These are phyloP conservation scores for Paedocypris micromegethes DNA, from an alignment of 2,797 vertebrate species.

Conservation along the genomic window DNA sequence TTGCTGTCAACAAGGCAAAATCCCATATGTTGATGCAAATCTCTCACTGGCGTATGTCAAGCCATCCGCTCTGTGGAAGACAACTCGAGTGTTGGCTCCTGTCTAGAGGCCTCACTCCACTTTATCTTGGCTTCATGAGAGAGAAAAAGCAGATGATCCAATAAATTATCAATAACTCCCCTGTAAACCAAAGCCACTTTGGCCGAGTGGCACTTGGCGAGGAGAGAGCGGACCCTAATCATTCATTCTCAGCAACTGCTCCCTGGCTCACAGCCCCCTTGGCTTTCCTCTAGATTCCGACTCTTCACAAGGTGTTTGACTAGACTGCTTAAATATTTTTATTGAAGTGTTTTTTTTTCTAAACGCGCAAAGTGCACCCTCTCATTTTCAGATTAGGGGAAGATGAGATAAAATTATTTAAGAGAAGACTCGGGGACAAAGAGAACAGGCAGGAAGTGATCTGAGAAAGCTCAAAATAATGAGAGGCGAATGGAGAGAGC, in stretches of 20 bases:
- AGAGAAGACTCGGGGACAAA: conserved; percentile 14
- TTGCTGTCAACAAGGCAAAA: conserved; percentile 42
- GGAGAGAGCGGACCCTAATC: conserved; percentile 68
- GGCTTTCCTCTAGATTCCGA: conserved; percentile 44
- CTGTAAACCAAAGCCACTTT: conserved; percentile 78
- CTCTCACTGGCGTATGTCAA: conserved; percentile 58
- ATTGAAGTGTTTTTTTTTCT: conserved; percentile 61
- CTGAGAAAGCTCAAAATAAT: not conserved
- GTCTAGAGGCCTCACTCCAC: conserved; percentile 67
- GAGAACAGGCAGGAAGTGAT: not conserved
- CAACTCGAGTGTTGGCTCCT: conserved; percentile 63
- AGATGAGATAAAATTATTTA: conserved; percentile 19
- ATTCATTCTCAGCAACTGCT: conserved; percentile 81
- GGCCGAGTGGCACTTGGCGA: conserved; percentile 66
- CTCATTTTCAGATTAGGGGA: conserved; percentile 17
- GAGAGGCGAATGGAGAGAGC: conserved; percentile 31
- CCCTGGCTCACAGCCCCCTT: conserved; percentile 66
- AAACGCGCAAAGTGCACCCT: conserved; percentile 34
- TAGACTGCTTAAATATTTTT: conserved; percentile 83
- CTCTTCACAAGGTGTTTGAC: conserved; percentile 78
- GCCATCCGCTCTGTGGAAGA: conserved; percentile 59
- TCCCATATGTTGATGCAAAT: conserved; percentile 67
- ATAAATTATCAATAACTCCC: conserved; percentile 80
- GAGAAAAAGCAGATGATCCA: conserved; percentile 78
- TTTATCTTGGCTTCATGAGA: conserved; percentile 69